Base-by-base conservation (phyloP, 2,113 vertebrate species). In the Myiozetetes cayanensis region DNA sequence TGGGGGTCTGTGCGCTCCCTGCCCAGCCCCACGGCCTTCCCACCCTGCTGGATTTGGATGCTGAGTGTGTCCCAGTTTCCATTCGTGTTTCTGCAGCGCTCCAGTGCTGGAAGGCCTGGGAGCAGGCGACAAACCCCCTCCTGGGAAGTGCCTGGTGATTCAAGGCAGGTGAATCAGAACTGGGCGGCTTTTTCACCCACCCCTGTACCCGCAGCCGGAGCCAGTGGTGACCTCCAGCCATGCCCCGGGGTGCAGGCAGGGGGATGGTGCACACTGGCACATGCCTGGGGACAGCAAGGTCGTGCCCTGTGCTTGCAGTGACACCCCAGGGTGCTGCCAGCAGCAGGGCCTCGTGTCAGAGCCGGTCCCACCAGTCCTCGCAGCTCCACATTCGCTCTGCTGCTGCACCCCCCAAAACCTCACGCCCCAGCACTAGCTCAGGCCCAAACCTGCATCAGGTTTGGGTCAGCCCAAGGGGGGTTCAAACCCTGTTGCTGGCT, bases 351-450 rank as follows among this genome's bases (percentile, higher is more conserved):
- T 1, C 14, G 30, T 18, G 35, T 58, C 4, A 1, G 33, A 82
- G 75, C 75, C 1, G 0, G 53, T 55, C 58, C 58, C 91, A 17
- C 79, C 6, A 0, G 19, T 75, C 52, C 75, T 28, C 1, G 1
- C 59, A 71, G 50, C 16, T 33, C 63, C 31, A 10, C 2, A 0
- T 30, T n/a, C 8, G 25, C 53, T 52, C 49, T 21, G 14, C 47
- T 21, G 41, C 1, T 0, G 46, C 28, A 11, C 5, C 24, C n/a
- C 20, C 22, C 1, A 1, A 1, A 44, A 68, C 13, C 41, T 66
- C 6, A 2, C 52, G 22, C 33, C 37, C 2, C 0, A 39, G 43
- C 33, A 1, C 17, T 1, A 10, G 16, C 47, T 79, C 27, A 28
- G n/a, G 47, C 67, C 46, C 55, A 71, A 61, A 58, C 3, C 58